These are phyloP conservation scores for Hyla sarda DNA, from an alignment of 2,113 vertebrate genomes.

Conservation along the genomic window DNA sequence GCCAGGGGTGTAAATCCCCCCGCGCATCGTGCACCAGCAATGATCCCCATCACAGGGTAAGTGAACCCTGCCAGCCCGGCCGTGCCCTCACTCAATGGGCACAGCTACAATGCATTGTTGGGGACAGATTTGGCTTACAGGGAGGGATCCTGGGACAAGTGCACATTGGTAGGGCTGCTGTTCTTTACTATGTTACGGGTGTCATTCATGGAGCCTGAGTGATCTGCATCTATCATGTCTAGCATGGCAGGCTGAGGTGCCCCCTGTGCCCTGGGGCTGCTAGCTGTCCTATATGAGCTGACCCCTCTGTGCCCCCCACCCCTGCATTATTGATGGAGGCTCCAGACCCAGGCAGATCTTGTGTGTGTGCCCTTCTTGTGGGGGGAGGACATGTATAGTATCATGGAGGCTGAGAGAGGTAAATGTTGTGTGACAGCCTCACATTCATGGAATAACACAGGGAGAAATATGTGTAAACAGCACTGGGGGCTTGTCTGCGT, in stretches of 20 bases:
- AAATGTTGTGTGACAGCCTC: neutral
- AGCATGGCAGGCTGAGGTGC: neutral
- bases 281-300: conserved; percentile 22
- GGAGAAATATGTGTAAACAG: conserved; percentile 26
- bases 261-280: conserved; percentile 25
- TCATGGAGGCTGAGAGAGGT: conserved; percentile 3
- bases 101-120: too few relatives aligned
- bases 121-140: neutral
- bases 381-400: conserved; percentile 9
- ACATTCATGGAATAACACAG: conserved; percentile 33
- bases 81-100: neutral
- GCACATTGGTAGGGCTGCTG: neutral
- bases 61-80: neutral
- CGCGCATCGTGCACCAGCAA: conserved; percentile 24
- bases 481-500: conserved; percentile 18
- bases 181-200: neutral
- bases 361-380: conserved; percentile 33
- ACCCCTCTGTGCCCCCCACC: neutral
- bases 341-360: conserved; percentile 38
- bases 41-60: conserved; percentile 54
- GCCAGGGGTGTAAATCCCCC: conserved; percentile 48
- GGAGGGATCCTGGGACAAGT: conserved; percentile 18
- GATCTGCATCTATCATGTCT: neutral
- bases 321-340: conserved; percentile 44
- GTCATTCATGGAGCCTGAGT: neutral